Evolutionary conservation across 2,797 vertebrate genomes (phyloP), one percentile per base, ranked within the genome.

Genomic region (Chelon labrosus): DNA sequence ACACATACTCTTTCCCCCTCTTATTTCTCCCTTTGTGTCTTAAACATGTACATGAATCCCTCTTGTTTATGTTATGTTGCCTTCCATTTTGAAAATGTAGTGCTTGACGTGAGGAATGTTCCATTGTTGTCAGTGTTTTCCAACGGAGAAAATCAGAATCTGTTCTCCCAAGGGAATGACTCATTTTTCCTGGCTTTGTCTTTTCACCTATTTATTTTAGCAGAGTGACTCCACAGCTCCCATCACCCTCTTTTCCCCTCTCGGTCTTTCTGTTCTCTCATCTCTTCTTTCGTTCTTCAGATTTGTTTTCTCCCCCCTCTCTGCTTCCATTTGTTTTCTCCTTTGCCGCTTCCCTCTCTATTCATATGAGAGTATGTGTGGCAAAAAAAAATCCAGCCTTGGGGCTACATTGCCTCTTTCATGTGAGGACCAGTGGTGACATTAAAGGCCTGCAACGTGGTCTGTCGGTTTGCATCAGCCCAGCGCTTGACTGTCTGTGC

Each of bases 391-490:
- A 77, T 85, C 75, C 73, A 68, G 82, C 91, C 90, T 87, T 82
- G 76, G 80, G 91, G 87, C 84, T 88, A 86, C 82, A 86, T 87
- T 71, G 82, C 77, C 77, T 88, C 80, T 87, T 91, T 92, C 81
- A 91, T 93, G 87, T 90, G 88, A 88, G 84, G 86, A 93, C 91
- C 90, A 83, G 89, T 76, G 82, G 83, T 93, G 88, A 90, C 86
- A 89, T 92, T 93, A 91, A 94, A 93, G 94, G 86, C 88, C 87
- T 73, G 73, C 84, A 91, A 88, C 83, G 56, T 63, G 71, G 81
- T 81, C 86, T 90, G 92, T 94, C 93, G 54, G 75, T 92, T 93
- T 88, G 88, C 83, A 91, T 94, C 91, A 93, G 89, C 76, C 76
- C 42, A 44, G 82, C 83, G 84, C 77, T n/a, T 78, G 54, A 20